Conservation (phyloP, 2,113 vertebrate genomes). For the Poicephalus gulielmi region DNA sequence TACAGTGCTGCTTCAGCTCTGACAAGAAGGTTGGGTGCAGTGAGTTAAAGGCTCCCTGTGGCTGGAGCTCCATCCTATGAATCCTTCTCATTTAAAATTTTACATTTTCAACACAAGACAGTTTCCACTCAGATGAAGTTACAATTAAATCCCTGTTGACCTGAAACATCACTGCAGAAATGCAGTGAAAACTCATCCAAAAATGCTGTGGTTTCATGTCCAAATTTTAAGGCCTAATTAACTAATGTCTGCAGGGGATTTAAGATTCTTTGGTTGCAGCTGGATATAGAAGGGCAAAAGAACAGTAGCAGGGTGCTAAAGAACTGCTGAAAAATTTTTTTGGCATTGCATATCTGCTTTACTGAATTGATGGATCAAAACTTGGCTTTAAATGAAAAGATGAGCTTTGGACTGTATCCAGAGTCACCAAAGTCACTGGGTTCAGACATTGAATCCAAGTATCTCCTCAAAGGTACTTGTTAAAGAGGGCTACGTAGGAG, state of each 20-base stretch:
- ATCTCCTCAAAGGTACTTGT: neutral
- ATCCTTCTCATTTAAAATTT: neutral
- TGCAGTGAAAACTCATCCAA: neutral
- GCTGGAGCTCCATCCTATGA: neutral
- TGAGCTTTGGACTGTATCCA: neutral
- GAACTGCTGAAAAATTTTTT: neutral
- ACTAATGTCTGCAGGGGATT: neutral
- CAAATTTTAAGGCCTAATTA: neutral
- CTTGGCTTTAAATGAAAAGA: conserved; percentile 41
- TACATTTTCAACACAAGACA: neutral
- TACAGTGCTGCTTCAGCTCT: neutral
- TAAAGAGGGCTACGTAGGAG: neutral
- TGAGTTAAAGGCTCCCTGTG: neutral
- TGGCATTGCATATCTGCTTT: neutral
- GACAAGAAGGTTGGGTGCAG: neutral
- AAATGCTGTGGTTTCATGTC: neutral
- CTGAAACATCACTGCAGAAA: neutral
- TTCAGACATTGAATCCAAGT: neutral
- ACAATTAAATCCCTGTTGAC: neutral
- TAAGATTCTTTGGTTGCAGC: neutral
- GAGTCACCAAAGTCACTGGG: neutral
- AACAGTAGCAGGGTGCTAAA: conserved; percentile 37
- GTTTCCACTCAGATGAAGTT: neutral
- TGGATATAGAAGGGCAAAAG: neutral
- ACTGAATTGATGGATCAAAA: neutral